A percentile compares a stretch with the other conserved stretches of the same genome.
phyloP scores from a whole-genome alignment of 2,888 invertebrate species.

The Parnassius orleans region DNA sequence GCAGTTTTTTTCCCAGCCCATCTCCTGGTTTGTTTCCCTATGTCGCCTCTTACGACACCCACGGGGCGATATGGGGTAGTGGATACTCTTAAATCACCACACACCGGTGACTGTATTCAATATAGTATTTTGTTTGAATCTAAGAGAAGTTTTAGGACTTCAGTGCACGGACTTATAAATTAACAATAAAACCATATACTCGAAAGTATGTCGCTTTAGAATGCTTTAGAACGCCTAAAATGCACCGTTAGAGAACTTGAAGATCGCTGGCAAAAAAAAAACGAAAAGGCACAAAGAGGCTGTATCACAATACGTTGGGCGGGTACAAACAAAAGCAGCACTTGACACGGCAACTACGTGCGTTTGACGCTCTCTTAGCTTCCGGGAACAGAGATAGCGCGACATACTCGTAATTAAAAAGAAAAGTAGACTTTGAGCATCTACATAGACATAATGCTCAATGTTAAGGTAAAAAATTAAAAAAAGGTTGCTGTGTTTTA shows the following conservation, averaged over 20 bases:
- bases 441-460: constrained; percentile 2
- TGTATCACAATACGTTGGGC: constrained; percentile 23
- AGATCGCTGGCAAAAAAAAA: constrained; percentile 16
- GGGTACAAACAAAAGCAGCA: constrained; percentile 23
- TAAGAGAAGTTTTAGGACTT: too few species aligned
- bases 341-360: constrained; percentile 27
- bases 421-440: neutral
- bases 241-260: constrained; percentile 8
- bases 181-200: too few species aligned
- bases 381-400: constrained; percentile 3
- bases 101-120: too few species aligned
- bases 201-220: too few species aligned
- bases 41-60: too few species aligned
- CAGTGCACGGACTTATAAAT: too few species aligned
- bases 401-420: constrained; percentile 17
- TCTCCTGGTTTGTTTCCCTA: too few species aligned
- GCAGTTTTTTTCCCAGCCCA: too few species aligned
- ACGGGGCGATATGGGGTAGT: too few species aligned
- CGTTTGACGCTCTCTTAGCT: constrained; percentile 17
- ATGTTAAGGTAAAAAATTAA: neutral
- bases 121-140: neutral
- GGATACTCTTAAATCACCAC: too few species aligned
- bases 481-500: neutral
- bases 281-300: constrained; percentile 24
- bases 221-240: neutral